Conservation (phyloP, 2,113 vertebrate species). For the Neolamprologus kungweensis region DNA sequence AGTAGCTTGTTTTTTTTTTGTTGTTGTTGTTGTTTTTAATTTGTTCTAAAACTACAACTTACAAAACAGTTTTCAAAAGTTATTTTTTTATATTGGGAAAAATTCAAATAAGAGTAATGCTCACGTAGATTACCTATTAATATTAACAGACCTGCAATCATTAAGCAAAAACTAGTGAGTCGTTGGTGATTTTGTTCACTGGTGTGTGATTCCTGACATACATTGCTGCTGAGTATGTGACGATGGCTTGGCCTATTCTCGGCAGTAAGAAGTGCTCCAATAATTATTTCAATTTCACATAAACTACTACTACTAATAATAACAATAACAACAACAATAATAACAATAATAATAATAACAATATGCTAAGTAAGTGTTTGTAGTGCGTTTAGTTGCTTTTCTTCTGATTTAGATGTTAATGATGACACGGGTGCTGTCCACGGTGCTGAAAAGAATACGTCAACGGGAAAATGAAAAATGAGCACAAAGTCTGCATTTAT, state of each 20-base stretch:
- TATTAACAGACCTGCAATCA: background rate
- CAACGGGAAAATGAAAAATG: background rate
- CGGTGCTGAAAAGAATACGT: slow-evolving; percentile 53
- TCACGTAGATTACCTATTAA: background rate
- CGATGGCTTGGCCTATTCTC: background rate
- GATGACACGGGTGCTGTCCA: slow-evolving; percentile 50
- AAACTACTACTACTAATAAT: too few relatives aligned
- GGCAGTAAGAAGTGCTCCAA: background rate
- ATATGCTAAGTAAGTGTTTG: background rate
- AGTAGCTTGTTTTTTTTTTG: background rate
- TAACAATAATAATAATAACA: background rate
- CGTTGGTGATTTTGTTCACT: background rate
- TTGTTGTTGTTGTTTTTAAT: background rate
- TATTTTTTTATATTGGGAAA: background rate
- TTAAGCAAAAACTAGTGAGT: background rate
- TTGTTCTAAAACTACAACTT: background rate
- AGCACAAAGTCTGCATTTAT: background rate
- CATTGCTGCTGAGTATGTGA: background rate
- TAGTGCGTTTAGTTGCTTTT: background rate
- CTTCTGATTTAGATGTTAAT: background rate
- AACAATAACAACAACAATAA: background rate
- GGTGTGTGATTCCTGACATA: background rate
- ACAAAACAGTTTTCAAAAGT: background rate
- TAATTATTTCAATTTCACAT: background rate
- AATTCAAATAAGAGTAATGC: background rate